phyloP scores from a whole-genome alignment of 2,888 invertebrate species.

The Scaptomyza cyrtandrae region DNA sequence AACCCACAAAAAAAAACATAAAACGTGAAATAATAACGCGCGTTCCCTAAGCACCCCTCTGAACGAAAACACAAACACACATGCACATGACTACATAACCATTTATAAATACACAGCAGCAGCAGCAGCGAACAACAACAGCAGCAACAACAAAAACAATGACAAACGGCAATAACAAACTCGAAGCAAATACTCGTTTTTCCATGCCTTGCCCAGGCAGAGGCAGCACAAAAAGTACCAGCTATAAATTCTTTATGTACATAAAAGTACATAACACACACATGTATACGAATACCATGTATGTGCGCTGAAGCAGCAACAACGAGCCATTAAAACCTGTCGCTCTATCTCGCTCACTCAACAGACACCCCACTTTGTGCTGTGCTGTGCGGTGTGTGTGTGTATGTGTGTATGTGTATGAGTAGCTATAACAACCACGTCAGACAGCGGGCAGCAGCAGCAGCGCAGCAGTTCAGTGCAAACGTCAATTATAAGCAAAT shows the following conservation, averaged over 20 bases:
- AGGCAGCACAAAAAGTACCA: constrained; percentile 67
- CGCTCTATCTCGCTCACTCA: constrained; percentile 62
- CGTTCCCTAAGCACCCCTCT: constrained; percentile 67
- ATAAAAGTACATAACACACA: constrained; percentile 63
- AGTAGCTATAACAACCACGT: constrained; percentile 72
- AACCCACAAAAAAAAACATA: background rate
- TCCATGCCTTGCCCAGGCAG: constrained; percentile 65
- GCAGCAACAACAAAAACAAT: constrained; percentile 44
- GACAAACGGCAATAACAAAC: constrained; percentile 64
- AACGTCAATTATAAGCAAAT: constrained; percentile 79
- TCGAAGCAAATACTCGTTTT: constrained; percentile 73
- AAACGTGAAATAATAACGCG: constrained; percentile 62
- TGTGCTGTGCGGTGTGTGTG: background rate
- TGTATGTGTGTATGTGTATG: constrained; percentile 37
- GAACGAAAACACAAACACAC: constrained; percentile 22
- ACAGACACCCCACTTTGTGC: constrained; percentile 64
- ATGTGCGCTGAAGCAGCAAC: constrained; percentile 76
- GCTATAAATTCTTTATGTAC: constrained; percentile 77
- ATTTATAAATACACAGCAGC: constrained; percentile 72
- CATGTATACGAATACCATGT: constrained; percentile 19
- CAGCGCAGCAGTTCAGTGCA: constrained; percentile 70
- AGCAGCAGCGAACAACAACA: constrained; percentile 7
- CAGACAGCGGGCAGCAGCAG: constrained; percentile 63
- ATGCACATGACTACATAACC: constrained; percentile 72
- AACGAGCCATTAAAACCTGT: constrained; percentile 63